Evolutionary conservation across 2,888 invertebrate species (phyloP), one percentile per base, ranked within the genome.

Genomic region (Rhamphomyia laevipes): DNA sequence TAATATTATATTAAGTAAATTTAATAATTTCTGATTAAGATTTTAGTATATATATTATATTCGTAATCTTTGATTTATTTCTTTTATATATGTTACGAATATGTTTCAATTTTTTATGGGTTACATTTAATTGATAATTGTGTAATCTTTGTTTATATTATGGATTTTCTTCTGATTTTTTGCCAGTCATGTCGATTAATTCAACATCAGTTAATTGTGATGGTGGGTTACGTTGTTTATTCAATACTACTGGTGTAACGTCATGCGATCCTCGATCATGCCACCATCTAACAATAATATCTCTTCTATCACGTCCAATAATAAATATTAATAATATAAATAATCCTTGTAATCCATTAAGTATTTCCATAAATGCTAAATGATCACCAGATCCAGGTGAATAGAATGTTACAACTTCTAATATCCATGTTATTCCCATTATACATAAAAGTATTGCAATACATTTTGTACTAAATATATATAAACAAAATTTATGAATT

Each of bases 371-470:
- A 17, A 81, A 72, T 1, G 79, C 75, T 74, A 82, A 78, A n/a
- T 58, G 60, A 49, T 60, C 59, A 47, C 60, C 60, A 4, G 58
- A 61, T 10, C 63, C 62, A 13, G 66, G 63, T 13, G 64, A 65
- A 64, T 70, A 70, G 45, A 45, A 83, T 0, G 83, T 82, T 0
- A 83, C 74, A 54, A 84, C 73, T 64, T 85, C 84, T 63, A 83
- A 73, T 30, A 78, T 72, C 85, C 84, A 85, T 45, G 81, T 81
- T 10, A 82, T 67, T 1, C 82, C 80, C 77, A 84, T 81, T 53
- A 83, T 75, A 51, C 78, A 70, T 48, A 80, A 81, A 7, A 85
- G 70, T 37, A 80, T 56, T 21, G 63, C 61, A 1, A 67, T 64
- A 51, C 67, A 68, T 51, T 64, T 67, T 17, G 68, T 64, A 48